phyloP scores from a whole-genome alignment of 2,797 vertebrate genomes.

The Crocodylus rhombifer region DNA sequence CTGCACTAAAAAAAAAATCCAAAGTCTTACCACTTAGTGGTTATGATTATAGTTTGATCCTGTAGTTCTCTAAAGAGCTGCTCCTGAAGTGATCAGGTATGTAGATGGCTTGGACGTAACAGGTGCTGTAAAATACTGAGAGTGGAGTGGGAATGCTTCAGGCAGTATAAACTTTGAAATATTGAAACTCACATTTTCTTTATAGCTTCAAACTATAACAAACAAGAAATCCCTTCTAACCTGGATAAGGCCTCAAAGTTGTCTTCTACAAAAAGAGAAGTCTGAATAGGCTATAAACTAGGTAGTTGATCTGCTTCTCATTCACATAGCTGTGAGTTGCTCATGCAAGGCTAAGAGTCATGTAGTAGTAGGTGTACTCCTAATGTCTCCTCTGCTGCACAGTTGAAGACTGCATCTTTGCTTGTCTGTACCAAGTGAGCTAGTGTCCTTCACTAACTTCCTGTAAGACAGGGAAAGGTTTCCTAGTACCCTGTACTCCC shows the following conservation, averaged over 20 bases:
- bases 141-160: neutral
- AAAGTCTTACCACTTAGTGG: neutral
- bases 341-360: neutral
- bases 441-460: neutral
- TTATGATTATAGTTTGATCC: neutral
- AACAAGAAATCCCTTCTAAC: neutral
- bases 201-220: too few species aligned
- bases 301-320: neutral
- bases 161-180: neutral
- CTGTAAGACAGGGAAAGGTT: neutral
- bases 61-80: constrained; percentile 1
- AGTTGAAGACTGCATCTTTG: neutral
- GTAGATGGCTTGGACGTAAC: neutral
- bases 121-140: constrained; percentile 10
- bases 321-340: neutral
- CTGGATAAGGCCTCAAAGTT: neutral
- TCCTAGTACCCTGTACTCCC: neutral
- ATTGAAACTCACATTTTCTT: neutral
- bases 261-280: neutral
- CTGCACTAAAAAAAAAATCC: constrained; percentile 1
- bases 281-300: neutral
- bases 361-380: neutral
- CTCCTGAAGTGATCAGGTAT: neutral
- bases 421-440: neutral
- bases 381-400: neutral